phyloP scores from a whole-genome alignment of 2,888 invertebrate genomes.

The Lycaena phlaeas region DNA sequence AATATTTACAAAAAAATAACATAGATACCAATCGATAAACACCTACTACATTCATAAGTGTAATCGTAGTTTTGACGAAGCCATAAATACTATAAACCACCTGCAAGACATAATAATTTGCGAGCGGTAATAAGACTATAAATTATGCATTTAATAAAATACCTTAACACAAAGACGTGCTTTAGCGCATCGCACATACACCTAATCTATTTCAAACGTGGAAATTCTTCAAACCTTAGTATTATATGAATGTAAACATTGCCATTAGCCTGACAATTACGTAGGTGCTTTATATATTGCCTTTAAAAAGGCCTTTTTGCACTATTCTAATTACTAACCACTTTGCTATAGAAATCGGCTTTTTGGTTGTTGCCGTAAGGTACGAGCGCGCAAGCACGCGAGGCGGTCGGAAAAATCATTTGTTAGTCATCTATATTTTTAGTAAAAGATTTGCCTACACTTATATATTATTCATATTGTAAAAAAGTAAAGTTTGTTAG shows the following conservation, averaged over 20 bases:
- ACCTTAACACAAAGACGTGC: background rate
- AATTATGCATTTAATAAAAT: background rate
- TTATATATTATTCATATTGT: background rate
- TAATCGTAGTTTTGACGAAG: no score
- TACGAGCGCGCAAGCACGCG: background rate
- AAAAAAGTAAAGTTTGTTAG: background rate
- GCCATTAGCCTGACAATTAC: conserved; percentile 30
- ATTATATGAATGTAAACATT: conserved; percentile 22
- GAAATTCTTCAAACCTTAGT: background rate
- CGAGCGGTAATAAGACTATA: background rate
- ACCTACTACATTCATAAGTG: no score
- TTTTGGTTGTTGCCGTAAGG: conserved; percentile 10
- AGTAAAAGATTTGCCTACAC: background rate
- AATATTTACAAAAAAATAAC: no score
- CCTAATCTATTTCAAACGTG: conserved; percentile 12
- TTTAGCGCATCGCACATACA: conserved; percentile 1
- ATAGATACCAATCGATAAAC: no score
- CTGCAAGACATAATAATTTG: background rate
- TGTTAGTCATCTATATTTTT: no score
- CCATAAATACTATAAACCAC: background rate
- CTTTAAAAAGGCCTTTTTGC: conserved; percentile 24
- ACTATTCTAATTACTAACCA: conserved; percentile 42
- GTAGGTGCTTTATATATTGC: conserved; percentile 13
- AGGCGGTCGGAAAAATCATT: no score
- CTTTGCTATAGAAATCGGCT: conserved; percentile 32